These are phyloP conservation scores for Phlogophora meticulosa DNA, from an alignment of 2,888 invertebrate species.

Conservation along the genomic window DNA sequence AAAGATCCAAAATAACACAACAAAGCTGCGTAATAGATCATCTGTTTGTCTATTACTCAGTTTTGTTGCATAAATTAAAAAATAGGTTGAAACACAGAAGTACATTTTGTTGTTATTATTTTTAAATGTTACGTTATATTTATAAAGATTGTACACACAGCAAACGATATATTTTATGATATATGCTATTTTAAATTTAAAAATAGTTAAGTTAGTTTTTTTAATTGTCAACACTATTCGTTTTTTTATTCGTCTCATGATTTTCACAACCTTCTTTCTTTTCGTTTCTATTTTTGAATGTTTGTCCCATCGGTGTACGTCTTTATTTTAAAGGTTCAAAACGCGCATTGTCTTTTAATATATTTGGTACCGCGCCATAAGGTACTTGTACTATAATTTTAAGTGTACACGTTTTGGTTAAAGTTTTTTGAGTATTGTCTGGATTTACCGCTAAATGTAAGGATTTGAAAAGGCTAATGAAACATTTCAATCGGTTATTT, in stretches of 20 bases:
- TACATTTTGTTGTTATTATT: constrained; percentile 66
- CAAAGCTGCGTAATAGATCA: constrained; percentile 7
- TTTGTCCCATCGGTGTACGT: constrained; percentile 67
- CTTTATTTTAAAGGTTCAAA: constrained; percentile 70
- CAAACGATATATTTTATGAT: constrained; percentile 41
- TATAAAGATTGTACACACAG: constrained; percentile 65
- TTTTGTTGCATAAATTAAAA: no score
- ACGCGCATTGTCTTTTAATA: constrained; percentile 80
- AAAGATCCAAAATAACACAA: constrained; percentile 9
- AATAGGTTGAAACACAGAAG: constrained; percentile 16
- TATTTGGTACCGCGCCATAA: constrained; percentile 19
- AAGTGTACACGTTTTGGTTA: constrained; percentile 13
- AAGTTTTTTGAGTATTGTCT: constrained; percentile 7
- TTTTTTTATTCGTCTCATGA: neutral
- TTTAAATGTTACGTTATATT: constrained; percentile 61
- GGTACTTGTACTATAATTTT: constrained; percentile 32
- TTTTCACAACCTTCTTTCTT: neutral
- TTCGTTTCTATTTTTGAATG: neutral
- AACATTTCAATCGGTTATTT: neutral
- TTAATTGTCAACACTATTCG: neutral
- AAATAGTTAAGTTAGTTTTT: constrained; percentile 13
- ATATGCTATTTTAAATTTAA: constrained; percentile 17
- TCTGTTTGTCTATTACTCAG: no score
- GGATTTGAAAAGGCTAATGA: no score
- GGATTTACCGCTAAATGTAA: neutral